Conservation (phyloP, 1,140 invertebrate genomes). For the Parapsyche elsis region DNA sequence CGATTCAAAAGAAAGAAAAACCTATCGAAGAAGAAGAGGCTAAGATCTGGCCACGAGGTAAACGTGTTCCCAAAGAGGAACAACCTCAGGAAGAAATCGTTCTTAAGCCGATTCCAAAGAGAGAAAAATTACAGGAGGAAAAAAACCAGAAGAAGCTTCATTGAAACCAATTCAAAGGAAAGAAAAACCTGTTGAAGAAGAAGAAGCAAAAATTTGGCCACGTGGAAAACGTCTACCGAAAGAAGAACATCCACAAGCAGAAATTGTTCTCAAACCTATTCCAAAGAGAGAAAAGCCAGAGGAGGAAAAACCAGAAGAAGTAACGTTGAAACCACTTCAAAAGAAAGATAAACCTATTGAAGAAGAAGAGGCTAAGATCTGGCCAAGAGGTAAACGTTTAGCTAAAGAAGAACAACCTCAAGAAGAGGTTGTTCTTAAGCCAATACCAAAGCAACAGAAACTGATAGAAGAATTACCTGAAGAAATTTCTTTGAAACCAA, state of each 20-base stretch:
- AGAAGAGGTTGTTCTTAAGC: conserved; percentile 63
- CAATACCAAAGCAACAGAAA: conserved; percentile 59
- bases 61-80: conserved; percentile 59
- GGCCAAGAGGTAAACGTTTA: conserved; percentile 62
- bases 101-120: conserved; percentile 60
- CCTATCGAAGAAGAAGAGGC: conserved; percentile 52
- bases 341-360: conserved; percentile 59
- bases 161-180: conserved; percentile 62
- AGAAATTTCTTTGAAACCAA: conserved; percentile 62
- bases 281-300: conserved; percentile 58
- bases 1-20: conserved; percentile 57
- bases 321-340: conserved; percentile 63
- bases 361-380: conserved; percentile 57
- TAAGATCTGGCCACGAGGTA: conserved; percentile 62
- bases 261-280: conserved; percentile 61
- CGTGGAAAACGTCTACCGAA: conserved; percentile 61
- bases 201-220: conserved; percentile 60
- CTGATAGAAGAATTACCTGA: conserved; percentile 58
- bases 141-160: conserved; percentile 59
- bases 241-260: conserved; percentile 59
- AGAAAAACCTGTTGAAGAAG: conserved; percentile 58
- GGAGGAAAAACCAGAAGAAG: conserved; percentile 59
- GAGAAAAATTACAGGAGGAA: conserved; percentile 60
- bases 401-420: conserved; percentile 61
- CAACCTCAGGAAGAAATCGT: conserved; percentile 58